Evolutionary conservation across 2,113 vertebrate species (phyloP).

Genomic region (Pterocles burchelli): DNA sequence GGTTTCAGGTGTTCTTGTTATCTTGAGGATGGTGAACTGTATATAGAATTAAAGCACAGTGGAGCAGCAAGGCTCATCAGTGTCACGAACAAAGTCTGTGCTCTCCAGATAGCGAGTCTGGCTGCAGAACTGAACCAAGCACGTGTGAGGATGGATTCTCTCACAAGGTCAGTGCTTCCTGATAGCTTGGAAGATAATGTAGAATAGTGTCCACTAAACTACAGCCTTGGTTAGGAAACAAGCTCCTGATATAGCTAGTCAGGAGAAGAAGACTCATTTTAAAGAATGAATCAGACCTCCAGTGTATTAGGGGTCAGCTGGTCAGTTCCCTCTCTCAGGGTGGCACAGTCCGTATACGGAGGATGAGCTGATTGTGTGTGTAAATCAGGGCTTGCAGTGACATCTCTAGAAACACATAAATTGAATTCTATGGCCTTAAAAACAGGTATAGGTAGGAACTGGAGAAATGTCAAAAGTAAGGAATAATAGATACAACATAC

Average conservation of each 20-base stretch:
- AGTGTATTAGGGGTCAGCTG: background rate
- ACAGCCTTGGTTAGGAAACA: background rate
- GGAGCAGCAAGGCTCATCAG: background rate
- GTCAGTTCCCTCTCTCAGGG: background rate
- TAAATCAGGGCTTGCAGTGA: background rate
- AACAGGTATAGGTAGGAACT: background rate
- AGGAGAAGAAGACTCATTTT: background rate
- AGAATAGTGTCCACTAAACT: background rate
- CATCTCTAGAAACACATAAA: background rate
- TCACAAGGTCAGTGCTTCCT: accelerated
- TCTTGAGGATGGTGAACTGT: background rate
- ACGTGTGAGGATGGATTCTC: background rate
- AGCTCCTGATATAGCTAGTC: background rate
- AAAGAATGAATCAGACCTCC: background rate
- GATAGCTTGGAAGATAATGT: background rate
- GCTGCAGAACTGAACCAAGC: background rate
- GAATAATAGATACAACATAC: background rate
- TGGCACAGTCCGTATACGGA: background rate
- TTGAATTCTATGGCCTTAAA: background rate
- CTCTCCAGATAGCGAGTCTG: background rate
- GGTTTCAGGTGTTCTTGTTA: background rate
- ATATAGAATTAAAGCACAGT: background rate
- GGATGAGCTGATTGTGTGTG: background rate
- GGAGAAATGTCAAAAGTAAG: background rate
- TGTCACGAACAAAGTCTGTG: accelerated